Evolutionary conservation across 2,797 vertebrate species (phyloP).

Genomic region (Pangasius macronema): DNA sequence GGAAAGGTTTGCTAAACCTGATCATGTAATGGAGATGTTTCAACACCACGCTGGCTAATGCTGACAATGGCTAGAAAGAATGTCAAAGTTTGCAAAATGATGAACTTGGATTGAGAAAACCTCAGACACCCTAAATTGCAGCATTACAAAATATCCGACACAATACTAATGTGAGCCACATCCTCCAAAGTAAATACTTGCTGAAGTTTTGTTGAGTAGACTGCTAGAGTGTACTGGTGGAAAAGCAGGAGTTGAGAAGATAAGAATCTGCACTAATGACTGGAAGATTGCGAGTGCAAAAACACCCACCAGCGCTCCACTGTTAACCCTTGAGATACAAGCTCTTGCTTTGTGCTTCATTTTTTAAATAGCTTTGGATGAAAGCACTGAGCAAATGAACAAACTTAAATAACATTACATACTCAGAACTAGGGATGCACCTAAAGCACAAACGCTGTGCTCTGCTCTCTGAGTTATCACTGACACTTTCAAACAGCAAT

Average conservation of each 20-base stretch:
- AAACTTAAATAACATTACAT: not conserved
- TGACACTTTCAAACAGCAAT: not conserved
- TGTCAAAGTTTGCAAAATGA: constrained; percentile 22
- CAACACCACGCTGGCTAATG: constrained; percentile 7
- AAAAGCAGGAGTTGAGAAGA: not conserved
- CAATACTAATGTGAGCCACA: not conserved
- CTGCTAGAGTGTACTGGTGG: not conserved
- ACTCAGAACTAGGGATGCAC: not conserved
- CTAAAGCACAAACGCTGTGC: not conserved
- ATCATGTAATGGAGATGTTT: constrained; percentile 29
- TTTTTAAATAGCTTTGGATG: not conserved
- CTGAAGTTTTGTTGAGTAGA: not conserved
- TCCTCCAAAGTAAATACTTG: not conserved
- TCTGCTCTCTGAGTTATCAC: not conserved
- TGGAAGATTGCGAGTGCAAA: not conserved
- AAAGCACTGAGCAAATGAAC: not conserved
- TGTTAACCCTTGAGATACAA: not conserved
- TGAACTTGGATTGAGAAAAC: constrained; percentile 10
- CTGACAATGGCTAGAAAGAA: constrained; percentile 10
- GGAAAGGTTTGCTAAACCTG: constrained; percentile 16
- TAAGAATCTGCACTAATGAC: not conserved
- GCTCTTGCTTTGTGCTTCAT: not conserved
- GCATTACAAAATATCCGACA: constrained; percentile 27
- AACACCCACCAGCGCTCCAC: not conserved
- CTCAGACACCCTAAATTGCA: constrained; percentile 19